Percentiles rank a stretch among this genome's conserved stretches.
Conservation (phyloP, 2,888 invertebrate species). For the Lithophane semibrunnea region DNA sequence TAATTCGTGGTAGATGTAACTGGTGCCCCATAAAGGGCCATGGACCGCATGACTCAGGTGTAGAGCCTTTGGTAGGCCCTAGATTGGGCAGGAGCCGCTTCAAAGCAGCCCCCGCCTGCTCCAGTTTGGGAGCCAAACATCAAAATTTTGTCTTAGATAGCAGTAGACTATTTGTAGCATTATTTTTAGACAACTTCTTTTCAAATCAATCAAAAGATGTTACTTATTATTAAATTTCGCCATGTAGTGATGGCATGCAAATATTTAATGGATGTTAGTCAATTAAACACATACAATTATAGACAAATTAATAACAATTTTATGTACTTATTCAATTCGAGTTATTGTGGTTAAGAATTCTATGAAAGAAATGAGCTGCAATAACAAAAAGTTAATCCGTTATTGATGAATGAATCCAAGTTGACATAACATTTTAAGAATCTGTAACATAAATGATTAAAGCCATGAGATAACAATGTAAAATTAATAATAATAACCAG, state of each 20-base stretch:
- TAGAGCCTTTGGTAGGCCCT: no score
- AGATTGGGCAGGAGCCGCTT: no score
- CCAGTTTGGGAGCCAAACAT: no score
- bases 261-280: neutral
- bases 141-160: no score
- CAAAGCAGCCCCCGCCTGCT: no score
- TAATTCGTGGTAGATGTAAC: neutral
- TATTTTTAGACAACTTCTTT: neutral
- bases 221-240: neutral
- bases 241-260: neutral
- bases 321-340: neutral
- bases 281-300: neutral
- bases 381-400: neutral
- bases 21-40: no score
- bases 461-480: neutral
- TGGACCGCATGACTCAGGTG: no score
- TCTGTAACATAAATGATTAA: neutral
- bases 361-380: neutral
- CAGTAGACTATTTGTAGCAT: neutral
- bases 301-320: neutral
- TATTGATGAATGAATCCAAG: neutral
- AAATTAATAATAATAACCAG: neutral
- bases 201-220: neutral
- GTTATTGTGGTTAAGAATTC: neutral
- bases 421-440: neutral